Base-by-base conservation (phyloP, 35 echinoderm and acorn worm genomes). In the Diadema setosum region DNA sequence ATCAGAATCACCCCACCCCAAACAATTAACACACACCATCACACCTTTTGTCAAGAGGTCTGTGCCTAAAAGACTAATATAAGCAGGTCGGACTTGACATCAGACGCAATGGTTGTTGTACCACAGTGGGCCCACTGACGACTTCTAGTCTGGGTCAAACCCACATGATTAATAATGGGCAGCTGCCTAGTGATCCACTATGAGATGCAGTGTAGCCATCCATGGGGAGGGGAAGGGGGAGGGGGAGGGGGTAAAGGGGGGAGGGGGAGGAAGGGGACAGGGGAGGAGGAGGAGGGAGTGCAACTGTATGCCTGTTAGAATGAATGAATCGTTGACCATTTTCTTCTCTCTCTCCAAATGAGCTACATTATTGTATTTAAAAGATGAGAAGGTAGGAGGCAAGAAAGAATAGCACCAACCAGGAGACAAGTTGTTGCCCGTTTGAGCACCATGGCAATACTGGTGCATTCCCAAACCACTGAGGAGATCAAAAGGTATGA, bases 151-250 rank as follows among this genome's bases (percentile, higher is more conserved):
- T 78, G 40, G 73, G 73, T 78, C 73, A 78, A 78, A 78, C 73
- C 73, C 73, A 78, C 40, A 78, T 78, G 73, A 78, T 78, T 78
- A 78, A 78, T 78, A 78, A 78, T 78, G 37, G 73, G 73, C 73
- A 78, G 73, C 73, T 78, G 73, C 33, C 73, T 78, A 41, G 35
- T 78, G 73, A 42, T 78, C 35, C 9, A 78, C 2, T 35, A 34
- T 34, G 57, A 60, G 57, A 60, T 60, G 30, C 57, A 60, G n/a
- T n/a, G n/a, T n/a, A n/a, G n/a, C n/a, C 37, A 67, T 67, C 30
- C 63, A 67, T 67, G 63, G 37, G 37, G 30, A 67, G 37, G 30
- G 63, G 63, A 33, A 67, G 1, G 37, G 23, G 5, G 37, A 2
- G 16, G 63, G 37, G 5, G 24, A 25, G 27, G 15, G 63, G 21